Evolutionary conservation across 2,888 invertebrate species (phyloP).

Genomic region (Isoperla grammatica): DNA sequence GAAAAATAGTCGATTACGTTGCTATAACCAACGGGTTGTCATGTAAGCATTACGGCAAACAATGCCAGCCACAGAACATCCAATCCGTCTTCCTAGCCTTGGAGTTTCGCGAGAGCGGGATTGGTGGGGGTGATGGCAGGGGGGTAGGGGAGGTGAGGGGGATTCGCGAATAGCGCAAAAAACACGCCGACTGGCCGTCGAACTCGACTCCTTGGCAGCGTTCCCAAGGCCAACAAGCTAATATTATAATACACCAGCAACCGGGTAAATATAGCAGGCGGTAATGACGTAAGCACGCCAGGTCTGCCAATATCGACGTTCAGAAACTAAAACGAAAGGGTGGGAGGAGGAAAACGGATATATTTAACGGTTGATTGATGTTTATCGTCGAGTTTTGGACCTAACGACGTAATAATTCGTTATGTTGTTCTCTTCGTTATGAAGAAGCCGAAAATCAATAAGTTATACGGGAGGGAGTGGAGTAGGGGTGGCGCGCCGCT

Average conservation of each 20-base stretch:
- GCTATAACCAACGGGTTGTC: background rate
- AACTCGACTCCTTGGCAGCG: slow-evolving; percentile 32
- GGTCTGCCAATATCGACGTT: slow-evolving; percentile 15
- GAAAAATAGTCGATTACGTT: background rate
- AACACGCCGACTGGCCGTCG: slow-evolving; percentile 28
- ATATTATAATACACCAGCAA: slow-evolving; percentile 25
- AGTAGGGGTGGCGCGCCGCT: no score
- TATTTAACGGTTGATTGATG: no score
- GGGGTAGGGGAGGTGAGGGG: slow-evolving; percentile 4
- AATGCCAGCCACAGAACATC: slow-evolving; percentile 5
- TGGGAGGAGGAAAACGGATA: background rate
- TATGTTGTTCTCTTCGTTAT: background rate
- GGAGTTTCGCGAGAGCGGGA: background rate
- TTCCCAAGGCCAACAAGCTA: slow-evolving; percentile 31
- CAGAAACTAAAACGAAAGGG: background rate
- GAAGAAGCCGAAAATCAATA: no score
- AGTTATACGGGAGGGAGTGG: no score
- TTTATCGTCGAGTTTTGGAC: background rate
- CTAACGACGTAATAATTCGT: background rate
- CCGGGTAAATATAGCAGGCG: slow-evolving; percentile 30
- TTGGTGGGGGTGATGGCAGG: background rate
- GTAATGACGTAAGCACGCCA: slow-evolving; percentile 24
- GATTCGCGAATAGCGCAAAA: slow-evolving; percentile 8
- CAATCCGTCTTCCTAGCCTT: slow-evolving; percentile 9
- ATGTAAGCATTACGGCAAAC: background rate